Base-by-base conservation (phyloP, 30 jellyfish, hydroid and myxozoan genomes). In the Cassiopea andromeda region DNA sequence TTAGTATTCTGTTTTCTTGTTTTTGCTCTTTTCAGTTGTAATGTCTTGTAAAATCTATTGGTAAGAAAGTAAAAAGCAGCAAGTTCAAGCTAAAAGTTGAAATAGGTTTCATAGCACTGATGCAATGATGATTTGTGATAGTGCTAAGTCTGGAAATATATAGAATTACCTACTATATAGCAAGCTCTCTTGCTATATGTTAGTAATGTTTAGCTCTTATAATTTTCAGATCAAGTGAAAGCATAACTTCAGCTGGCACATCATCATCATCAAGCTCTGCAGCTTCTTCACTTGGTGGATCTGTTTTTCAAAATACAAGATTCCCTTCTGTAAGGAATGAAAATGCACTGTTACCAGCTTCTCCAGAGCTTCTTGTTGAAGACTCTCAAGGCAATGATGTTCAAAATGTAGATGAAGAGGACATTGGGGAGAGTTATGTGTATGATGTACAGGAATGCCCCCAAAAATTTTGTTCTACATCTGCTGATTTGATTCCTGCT, bases 361-460 rank as follows among this genome's bases (percentile, higher is more conserved):
- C 79, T 7, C 79, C n/a, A 38, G 16, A 43, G n/a, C 38, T 43
- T 38, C 79, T 10, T 19, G 7, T 19, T 1, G 79, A 50, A 7
- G 14, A 47, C 69, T 75, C 70, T 6, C 69, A 46, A 46, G 44
- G n/a, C 47, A 46, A 6, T 3, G 72, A 77, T 13, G 12, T 8
- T 17, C 46, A 77, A 77, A 47, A 7, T 46, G 75, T 48, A 16
- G 12, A 48, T 57, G 16, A 10, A 6, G 85, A 77, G 2, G 85
- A 46, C 8, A 7, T 3, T 68, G 66, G 14, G 44, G 88, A 79
- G 13, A 79, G 88, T 44, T 79, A 78, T 45, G 88, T 79, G 10
- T 79, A 79, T n/a, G 78, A 78, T 15, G 0, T 60, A 13, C 88
- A 77, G 48, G 86, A 77, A 5, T 9, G 19, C 0, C 73, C 73